These are phyloP conservation scores for Zosterops borbonicus DNA, from an alignment of 2,113 vertebrate genomes.

Conservation along the genomic window DNA sequence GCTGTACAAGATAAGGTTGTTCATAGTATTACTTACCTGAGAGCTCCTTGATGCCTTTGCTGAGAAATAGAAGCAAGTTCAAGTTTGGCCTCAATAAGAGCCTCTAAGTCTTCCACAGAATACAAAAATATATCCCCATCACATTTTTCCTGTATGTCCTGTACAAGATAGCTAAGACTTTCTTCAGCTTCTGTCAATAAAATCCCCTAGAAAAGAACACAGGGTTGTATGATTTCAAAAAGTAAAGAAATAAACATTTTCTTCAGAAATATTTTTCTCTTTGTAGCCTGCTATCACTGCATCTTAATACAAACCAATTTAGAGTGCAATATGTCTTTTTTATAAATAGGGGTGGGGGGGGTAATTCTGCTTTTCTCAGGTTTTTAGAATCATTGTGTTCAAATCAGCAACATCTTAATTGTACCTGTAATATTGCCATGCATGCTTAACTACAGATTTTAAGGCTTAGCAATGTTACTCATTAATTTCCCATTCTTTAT, in stretches of 20 bases:
- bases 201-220: slow-evolving; percentile 66
- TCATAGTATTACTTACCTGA: slow-evolving; percentile 68
- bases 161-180: slow-evolving; percentile 62
- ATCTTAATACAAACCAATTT: neutral
- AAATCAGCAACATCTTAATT: neutral
- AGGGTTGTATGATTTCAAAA: neutral
- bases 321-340: neutral
- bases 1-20: neutral
- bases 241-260: neutral
- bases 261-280: neutral
- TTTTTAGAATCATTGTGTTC: neutral
- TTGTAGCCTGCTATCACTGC: neutral
- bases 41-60: slow-evolving; percentile 77
- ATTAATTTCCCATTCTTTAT: neutral
- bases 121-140: neutral
- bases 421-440: neutral
- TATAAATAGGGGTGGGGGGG: neutral
- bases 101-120: slow-evolving; percentile 77
- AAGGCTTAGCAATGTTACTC: neutral
- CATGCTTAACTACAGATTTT: neutral
- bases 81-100: slow-evolving; percentile 77
- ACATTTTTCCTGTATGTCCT: slow-evolving; percentile 18
- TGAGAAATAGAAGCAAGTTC: slow-evolving; percentile 79
- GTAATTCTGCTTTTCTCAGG: neutral
- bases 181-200: slow-evolving; percentile 77